Conservation (phyloP, 2,797 vertebrate genomes). For the Malacoraja senta region DNA sequence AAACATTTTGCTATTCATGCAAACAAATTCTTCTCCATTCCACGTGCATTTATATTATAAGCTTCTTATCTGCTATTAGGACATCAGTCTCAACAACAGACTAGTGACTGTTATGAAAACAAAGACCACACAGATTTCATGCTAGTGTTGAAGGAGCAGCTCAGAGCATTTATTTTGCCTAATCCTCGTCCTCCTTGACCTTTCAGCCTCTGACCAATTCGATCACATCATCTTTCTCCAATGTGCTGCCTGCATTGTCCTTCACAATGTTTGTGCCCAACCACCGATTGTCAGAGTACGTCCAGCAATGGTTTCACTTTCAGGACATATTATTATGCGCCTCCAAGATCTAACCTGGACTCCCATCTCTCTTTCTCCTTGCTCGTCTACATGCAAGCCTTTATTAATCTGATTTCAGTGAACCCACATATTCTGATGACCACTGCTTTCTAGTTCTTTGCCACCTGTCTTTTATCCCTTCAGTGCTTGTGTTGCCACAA, state of each 20-base stretch:
- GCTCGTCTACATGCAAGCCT: not conserved
- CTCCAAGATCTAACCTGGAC: not conserved
- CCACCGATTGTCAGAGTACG: not conserved
- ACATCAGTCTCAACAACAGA: constrained; percentile 23
- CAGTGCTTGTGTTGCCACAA: not conserved
- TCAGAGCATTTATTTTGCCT: constrained; percentile 3
- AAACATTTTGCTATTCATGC: not conserved
- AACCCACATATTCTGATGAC: not conserved
- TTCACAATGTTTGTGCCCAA: not conserved
- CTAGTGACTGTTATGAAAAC: constrained; percentile 12
- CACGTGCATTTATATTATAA: constrained; percentile 29
- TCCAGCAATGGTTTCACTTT: not conserved
- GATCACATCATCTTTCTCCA: not conserved
- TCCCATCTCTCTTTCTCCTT: not conserved
- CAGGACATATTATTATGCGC: not conserved
- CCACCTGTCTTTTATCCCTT: not conserved
- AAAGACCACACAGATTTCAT: constrained; percentile 32
- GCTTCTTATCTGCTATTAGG: constrained; percentile 2
- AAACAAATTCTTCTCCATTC: constrained; percentile 12
- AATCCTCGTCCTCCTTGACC: constrained; percentile 23
- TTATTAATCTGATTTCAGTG: not conserved
- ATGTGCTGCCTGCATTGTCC: not conserved
- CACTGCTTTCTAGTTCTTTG: not conserved
- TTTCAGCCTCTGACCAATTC: constrained; percentile 8
- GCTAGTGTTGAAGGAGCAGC: not conserved